Conservation (phyloP, 2,888 invertebrate species). For the Caprella mutica region DNA sequence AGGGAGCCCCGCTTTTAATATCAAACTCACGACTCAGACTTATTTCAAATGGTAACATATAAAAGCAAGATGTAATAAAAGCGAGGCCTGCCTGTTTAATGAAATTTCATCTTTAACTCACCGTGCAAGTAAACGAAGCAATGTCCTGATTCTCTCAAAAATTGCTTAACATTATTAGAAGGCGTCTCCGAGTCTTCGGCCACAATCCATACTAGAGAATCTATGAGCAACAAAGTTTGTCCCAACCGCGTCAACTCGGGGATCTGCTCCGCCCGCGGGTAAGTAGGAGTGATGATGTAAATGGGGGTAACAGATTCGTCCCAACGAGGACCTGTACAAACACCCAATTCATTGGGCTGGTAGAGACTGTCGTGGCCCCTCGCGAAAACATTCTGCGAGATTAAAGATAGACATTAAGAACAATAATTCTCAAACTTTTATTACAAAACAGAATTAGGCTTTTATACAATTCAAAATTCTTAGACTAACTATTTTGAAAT, state of each 20-base stretch:
- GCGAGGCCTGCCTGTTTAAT: too few relatives aligned
- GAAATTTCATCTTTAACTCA: background rate
- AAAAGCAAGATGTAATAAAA: too few relatives aligned
- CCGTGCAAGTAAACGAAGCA: conserved; percentile 26
- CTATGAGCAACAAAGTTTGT: conserved; percentile 32
- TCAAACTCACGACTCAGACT: too few relatives aligned
- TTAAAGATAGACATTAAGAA: too few relatives aligned
- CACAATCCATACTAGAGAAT: conserved; percentile 33
- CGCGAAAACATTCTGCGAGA: too few relatives aligned
- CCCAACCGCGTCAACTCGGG: conserved; percentile 30
- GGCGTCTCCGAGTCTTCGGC: conserved; percentile 26
- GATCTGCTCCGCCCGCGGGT: conserved; percentile 33
- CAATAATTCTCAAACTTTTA: too few relatives aligned
- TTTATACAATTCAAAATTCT: too few relatives aligned
- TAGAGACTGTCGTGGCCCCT: too few relatives aligned
- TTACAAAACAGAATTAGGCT: too few relatives aligned
- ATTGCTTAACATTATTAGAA: conserved; percentile 15
- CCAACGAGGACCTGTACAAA: conserved; percentile 9
- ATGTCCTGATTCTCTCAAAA: conserved; percentile 19
- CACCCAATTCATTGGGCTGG: background rate
- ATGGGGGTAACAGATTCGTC: conserved; percentile 18
- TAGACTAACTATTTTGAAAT: too few relatives aligned
- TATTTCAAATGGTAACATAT: too few relatives aligned
- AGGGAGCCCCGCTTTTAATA: too few relatives aligned
- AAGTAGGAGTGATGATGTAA: conserved; percentile 34